Base-by-base conservation (phyloP, 2,797 vertebrate genomes). In the Characodon lateralis region DNA sequence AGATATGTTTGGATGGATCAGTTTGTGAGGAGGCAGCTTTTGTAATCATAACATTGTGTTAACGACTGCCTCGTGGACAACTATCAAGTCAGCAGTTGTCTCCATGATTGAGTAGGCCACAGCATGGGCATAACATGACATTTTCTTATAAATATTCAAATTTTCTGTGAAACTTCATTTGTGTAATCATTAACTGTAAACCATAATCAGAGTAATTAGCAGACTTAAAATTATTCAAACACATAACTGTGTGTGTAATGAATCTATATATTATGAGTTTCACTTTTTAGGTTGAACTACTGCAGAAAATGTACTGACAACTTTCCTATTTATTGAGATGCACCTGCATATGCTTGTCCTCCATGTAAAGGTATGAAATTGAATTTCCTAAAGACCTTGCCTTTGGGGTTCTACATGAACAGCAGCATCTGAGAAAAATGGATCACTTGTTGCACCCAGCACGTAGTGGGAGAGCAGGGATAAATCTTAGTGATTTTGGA, bases 401-500 rank as follows among this genome's bases (percentile, higher is more conserved):
- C 59, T 75, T 75, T 39, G n/a, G 77, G 74, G 72, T 61, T 51
- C 78, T 72, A 18, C 39, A 66, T 77, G 77, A 74, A 51, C 79
- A 81, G 82, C 55, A 80, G 71, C 78, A 86, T 82, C 81, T 58
- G 5, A 77, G 87, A 83, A 87, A 85, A 55, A 77, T 63, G 16
- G 82, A 84, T 89, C 80, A 72, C 74, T 83, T 71, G 35, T 73
- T 63, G 83, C 61, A 83, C 79, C 85, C 82, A 86, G 87, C 84
- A 88, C 79, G 77, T 81, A 83, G 81, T 76, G 81, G 41, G 24
- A 26, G 80, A 83, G 84, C 78, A 83, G 78, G 83, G 71, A 77
- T 85, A 72, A 84, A 87, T 87, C 77, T 86, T 83, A 89, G 86
- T 89, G 86, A 81, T 86, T 89, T 81, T 86, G 82, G 88, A 83